Percentiles rank a stretch among this genome's conserved stretches.
Conservation (phyloP, 2,113 vertebrate species). For the Brachypteracias leptosomus region DNA sequence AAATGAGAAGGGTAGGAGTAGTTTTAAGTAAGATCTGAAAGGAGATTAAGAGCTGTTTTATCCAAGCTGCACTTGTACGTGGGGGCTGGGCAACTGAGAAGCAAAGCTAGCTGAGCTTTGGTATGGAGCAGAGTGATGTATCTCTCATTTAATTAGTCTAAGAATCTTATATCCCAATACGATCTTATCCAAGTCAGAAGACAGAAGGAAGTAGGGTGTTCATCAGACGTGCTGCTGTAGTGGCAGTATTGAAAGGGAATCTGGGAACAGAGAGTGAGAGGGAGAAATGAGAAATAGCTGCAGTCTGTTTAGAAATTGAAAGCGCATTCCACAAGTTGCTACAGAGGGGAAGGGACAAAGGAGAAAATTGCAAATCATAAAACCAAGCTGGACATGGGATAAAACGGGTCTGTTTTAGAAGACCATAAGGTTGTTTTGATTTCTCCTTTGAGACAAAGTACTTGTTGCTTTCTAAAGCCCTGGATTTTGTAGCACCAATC, state of each 20-base stretch:
- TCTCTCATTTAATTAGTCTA: background rate
- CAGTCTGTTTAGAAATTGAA: background rate
- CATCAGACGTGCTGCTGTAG: background rate
- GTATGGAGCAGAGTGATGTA: background rate
- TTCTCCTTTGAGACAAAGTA: background rate
- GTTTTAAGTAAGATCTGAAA: background rate
- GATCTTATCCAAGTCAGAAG: background rate
- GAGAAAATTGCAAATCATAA: background rate
- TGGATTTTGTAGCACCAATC: background rate
- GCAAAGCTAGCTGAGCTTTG: background rate
- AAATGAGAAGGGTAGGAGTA: background rate
- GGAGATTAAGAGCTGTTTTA: background rate
- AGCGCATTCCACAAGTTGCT: background rate
- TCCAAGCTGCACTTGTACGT: background rate
- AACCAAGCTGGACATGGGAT: background rate
- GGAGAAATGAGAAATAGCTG: background rate
- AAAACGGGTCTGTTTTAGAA: background rate
- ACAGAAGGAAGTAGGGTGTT: background rate
- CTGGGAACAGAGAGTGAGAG: background rate
- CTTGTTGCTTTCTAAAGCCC: background rate
- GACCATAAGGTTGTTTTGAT: background rate
- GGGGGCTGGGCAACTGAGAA: background rate
- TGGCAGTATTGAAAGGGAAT: background rate
- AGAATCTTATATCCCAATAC: background rate
- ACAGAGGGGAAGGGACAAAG: background rate